Evolutionary conservation across 2,888 invertebrate species (phyloP).

Genomic region (Acholoe squamosa): DNA sequence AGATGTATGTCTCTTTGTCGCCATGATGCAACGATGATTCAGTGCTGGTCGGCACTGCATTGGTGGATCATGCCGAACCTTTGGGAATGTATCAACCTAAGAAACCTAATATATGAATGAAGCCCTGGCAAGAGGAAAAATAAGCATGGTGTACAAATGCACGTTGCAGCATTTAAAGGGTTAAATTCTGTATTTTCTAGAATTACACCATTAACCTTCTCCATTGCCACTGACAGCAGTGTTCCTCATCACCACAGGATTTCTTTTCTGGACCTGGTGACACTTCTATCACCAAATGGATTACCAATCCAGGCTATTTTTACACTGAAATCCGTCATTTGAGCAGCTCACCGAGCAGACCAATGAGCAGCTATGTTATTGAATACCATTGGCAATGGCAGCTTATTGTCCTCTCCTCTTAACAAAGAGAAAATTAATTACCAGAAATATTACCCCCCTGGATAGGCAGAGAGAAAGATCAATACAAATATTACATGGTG

Average conservation of each 20-base stretch:
- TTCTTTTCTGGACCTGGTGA: neutral
- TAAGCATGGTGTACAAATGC: no score
- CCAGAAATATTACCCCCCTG: neutral
- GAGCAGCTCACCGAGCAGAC: neutral
- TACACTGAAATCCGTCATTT: conserved; percentile 6
- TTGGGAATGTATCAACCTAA: no score
- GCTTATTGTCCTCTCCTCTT: neutral
- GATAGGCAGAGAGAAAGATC: neutral
- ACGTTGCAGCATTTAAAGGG: no score
- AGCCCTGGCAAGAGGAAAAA: no score
- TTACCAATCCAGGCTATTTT: conserved; percentile 2
- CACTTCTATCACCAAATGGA: neutral
- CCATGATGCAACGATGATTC: no score
- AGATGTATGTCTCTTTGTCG: no score
- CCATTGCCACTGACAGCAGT: neutral
- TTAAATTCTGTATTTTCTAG: neutral
- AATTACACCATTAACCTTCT: neutral
- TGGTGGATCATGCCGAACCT: no score
- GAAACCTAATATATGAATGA: no score
- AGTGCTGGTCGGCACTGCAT: no score
- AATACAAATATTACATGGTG: neutral
- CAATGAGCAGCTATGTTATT: conserved; percentile 29
- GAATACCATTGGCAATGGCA: neutral
- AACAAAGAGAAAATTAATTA: neutral
- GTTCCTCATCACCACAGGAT: neutral